These are phyloP conservation scores for Sitobion miscanthi DNA, from an alignment of 1,140 invertebrate species.

Conservation along the genomic window DNA sequence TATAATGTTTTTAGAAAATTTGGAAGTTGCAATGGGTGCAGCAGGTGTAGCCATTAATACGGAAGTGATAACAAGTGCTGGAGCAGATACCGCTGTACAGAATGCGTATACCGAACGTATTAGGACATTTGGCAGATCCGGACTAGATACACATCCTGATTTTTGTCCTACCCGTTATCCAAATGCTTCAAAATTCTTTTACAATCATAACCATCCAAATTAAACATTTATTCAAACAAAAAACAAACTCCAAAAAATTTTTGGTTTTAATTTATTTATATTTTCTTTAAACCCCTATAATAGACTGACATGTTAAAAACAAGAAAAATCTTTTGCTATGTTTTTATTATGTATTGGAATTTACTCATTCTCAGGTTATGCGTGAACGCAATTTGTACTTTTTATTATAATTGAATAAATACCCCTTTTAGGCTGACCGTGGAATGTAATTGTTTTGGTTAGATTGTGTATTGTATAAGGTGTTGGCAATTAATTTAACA, in stretches of 20 bases:
- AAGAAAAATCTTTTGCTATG: constrained; percentile 23
- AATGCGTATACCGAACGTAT: constrained; percentile 58
- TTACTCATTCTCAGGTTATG: constrained; percentile 19
- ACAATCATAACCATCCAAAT: constrained; percentile 43
- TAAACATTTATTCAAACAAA: constrained; percentile 38
- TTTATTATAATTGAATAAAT: neutral
- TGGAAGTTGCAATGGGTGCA: constrained; percentile 59
- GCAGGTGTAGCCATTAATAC: constrained; percentile 58
- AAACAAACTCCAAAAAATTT: neutral
- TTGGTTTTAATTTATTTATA: constrained; percentile 35
- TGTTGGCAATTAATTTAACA: constrained; percentile 46
- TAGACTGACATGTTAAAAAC: constrained; percentile 45
- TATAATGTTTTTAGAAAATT: constrained; percentile 58
- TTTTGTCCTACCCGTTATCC: constrained; percentile 60
- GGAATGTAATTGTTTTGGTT: neutral
- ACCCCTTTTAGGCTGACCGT: constrained; percentile 1
- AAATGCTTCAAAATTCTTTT: constrained; percentile 60
- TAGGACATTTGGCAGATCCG: constrained; percentile 57
- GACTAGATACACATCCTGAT: constrained; percentile 59
- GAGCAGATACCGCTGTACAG: constrained; percentile 56
- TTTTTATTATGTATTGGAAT: constrained; percentile 39
- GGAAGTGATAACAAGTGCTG: constrained; percentile 58
- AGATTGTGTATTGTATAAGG: constrained; percentile 41
- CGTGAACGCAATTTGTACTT: neutral
- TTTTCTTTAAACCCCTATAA: constrained; percentile 33